phyloP scores from a whole-genome alignment of 2,797 vertebrate genomes.

The Sebastes taczanowskii region DNA sequence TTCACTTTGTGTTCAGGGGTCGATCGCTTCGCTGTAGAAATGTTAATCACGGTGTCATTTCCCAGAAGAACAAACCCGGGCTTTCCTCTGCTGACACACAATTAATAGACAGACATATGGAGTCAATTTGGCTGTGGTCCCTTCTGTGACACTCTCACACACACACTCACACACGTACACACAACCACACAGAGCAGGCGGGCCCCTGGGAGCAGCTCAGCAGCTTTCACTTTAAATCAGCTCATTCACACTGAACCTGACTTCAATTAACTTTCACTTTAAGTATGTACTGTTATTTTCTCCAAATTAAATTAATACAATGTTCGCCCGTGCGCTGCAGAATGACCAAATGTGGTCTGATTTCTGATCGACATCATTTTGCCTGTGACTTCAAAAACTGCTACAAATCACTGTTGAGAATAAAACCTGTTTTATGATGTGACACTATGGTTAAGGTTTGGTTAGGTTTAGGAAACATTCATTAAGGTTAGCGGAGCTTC shows the following conservation, averaged over 20 bases:
- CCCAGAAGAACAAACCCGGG: constrained; percentile 83
- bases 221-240: constrained; percentile 59
- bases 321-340: not conserved
- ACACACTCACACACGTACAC: constrained; percentile 9
- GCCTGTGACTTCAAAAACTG: not conserved
- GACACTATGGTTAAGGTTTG: not conserved
- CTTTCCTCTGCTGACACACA: constrained; percentile 90
- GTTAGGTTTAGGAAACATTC: not conserved
- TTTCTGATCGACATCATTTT: not conserved
- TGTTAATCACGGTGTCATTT: constrained; percentile 93
- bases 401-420: not conserved
- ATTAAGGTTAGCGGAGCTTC: not conserved
- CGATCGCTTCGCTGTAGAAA: constrained; percentile 72
- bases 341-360: not conserved
- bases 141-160: constrained; percentile 64
- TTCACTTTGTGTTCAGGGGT: constrained; percentile 41
- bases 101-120: constrained; percentile 98
- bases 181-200: not conserved
- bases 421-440: not conserved
- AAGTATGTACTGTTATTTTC: not conserved
- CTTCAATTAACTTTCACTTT: constrained; percentile 48
- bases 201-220: constrained; percentile 47
- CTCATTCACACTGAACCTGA: constrained; percentile 43
- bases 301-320: not conserved
- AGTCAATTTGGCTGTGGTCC: constrained; percentile 90